phyloP scores from a whole-genome alignment of 2,113 vertebrate species.

The Porphyrio hochstetteri region DNA sequence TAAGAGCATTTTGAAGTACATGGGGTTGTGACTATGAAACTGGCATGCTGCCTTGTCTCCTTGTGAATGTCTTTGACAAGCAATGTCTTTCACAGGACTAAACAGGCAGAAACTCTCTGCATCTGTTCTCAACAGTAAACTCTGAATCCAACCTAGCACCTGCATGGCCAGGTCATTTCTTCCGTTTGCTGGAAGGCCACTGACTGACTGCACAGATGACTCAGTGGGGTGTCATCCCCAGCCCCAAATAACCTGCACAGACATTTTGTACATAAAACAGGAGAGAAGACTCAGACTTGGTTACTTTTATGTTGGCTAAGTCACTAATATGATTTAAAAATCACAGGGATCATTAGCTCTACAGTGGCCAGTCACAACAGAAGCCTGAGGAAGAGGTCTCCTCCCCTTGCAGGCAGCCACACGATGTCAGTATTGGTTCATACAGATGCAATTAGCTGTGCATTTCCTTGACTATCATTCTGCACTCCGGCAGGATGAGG shows the following conservation, averaged over 20 bases:
- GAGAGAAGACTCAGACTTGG: not conserved
- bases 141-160: not conserved
- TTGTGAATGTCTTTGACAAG: not conserved
- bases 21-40: not conserved
- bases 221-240: not conserved
- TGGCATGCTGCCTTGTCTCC: not conserved
- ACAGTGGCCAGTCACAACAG: not conserved
- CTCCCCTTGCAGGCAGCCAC: not conserved
- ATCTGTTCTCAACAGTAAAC: not conserved
- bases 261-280: not conserved
- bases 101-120: not conserved
- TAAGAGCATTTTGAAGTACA: not conserved
- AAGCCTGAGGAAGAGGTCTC: not conserved
- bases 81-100: not conserved
- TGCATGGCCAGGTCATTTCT: not conserved
- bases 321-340: not conserved
- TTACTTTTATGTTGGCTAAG: not conserved
- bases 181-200: not conserved
- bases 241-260: not conserved
- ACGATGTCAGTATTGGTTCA: not conserved
- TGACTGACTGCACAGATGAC: too few relatives aligned
- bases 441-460: fast-evolving
- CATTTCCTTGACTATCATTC: not conserved
- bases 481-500: not conserved
- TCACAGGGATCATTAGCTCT: not conserved